Evolutionary conservation across 2,888 invertebrate genomes (phyloP).

Genomic region (Neoaliturus tenellus): DNA sequence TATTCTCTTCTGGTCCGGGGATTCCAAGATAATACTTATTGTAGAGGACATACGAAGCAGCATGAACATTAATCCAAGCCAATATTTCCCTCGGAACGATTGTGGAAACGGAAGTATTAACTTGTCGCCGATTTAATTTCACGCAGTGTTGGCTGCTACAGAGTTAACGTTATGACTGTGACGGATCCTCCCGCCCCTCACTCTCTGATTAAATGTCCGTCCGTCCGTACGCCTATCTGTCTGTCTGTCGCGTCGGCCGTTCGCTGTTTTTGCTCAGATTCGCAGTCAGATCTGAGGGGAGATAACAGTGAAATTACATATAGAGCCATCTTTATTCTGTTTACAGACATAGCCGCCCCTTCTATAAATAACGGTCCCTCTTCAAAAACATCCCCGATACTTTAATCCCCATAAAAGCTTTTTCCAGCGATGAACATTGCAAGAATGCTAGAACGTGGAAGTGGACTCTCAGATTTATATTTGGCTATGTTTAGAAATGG

Average conservation of each 20-base stretch:
- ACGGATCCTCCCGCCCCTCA: conserved; percentile 3
- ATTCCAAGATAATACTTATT: too few species aligned
- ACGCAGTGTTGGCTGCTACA: conserved; percentile 2
- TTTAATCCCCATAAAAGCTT: conserved; percentile 36
- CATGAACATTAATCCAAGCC: neutral
- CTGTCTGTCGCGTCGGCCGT: neutral
- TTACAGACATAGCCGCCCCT: conserved; percentile 5
- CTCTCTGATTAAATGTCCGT: conserved; percentile 28
- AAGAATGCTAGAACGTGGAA: neutral
- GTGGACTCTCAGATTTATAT: conserved; percentile 18
- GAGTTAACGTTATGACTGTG: conserved; percentile 12
- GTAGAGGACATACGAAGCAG: too few species aligned
- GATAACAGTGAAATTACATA: conserved; percentile 20
- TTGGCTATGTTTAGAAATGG: conserved; percentile 1
- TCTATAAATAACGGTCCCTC: conserved; percentile 22
- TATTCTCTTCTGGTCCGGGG: too few species aligned
- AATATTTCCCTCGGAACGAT: neutral
- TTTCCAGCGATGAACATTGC: neutral
- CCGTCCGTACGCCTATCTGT: neutral
- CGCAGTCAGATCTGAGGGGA: neutral
- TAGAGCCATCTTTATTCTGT: conserved; percentile 40
- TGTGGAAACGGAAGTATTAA: neutral
- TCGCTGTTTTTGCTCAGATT: conserved; percentile 31
- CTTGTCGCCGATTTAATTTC: conserved; percentile 34
- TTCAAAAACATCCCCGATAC: conserved; percentile 38